phyloP scores from a whole-genome alignment of 2,888 invertebrate genomes.

The Apodemia zela region DNA sequence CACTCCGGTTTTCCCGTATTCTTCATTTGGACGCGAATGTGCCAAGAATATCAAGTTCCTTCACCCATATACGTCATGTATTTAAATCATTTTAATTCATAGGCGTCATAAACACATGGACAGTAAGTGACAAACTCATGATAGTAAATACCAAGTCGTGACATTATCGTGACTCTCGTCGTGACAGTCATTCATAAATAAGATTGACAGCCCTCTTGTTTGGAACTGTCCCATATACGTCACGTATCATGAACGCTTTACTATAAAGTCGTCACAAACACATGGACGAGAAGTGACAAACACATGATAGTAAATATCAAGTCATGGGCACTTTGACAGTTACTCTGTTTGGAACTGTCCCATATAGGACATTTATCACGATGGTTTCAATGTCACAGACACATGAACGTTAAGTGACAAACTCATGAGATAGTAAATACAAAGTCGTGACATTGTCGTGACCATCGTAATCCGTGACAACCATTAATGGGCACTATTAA shows the following conservation, averaged over 20 bases:
- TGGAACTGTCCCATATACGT: neutral
- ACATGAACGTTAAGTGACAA: too few relatives aligned
- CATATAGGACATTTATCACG: too few relatives aligned
- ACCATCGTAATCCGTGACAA: neutral
- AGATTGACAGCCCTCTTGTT: neutral
- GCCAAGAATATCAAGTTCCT: constrained; percentile 31
- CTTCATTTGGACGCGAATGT: constrained; percentile 15
- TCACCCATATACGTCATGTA: constrained; percentile 31
- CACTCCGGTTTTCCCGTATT: constrained; percentile 22
- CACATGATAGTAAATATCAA: neutral
- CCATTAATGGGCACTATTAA: neutral
- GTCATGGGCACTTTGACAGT: too few relatives aligned
- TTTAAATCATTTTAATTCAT: neutral
- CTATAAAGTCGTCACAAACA: neutral
- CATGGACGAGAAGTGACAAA: neutral
- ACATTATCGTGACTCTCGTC: neutral
- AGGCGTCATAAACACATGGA: neutral
- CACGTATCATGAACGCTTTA: neutral
- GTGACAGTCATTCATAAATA: neutral
- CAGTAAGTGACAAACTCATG: constrained; percentile 5
- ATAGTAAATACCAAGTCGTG: constrained; percentile 3
- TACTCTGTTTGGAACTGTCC: too few relatives aligned
- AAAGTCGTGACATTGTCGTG: too few relatives aligned
- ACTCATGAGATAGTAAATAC: too few relatives aligned
- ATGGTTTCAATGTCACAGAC: too few relatives aligned